Base-by-base conservation (phyloP, 1,140 invertebrate species). In the Lucilia cuprina region DNA sequence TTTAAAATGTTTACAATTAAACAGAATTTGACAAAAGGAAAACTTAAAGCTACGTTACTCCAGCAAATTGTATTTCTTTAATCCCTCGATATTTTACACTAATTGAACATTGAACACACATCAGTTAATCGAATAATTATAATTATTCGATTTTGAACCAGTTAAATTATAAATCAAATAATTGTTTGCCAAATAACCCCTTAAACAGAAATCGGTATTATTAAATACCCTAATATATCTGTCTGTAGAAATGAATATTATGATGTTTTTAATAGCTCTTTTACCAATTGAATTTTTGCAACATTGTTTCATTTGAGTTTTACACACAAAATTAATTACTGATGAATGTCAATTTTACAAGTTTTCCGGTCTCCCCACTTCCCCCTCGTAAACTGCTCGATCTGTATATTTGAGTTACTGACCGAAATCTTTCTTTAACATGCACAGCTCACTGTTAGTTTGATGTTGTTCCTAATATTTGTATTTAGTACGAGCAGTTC, bases 271-370 rank as follows among this genome's bases (percentile, higher is more conserved):
- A n/a, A 41, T 41, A n/a, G 34, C 34, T 34, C 77, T 50, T 21
- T 75, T 82, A n/a, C 65, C 78, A 84, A 84, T 84, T 84, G 84
- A 82, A 85, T 83, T 82, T 83, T 74, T 78, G 83, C 85, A 88
- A 89, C 88, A 87, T 86, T 89, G 88, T 89, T 89, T 88, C 87
- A 84, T 60, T 70, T 70, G 87, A 86, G 84, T 85, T 85, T 87
- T 87, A 87, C 87, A 89, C 87, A 87, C 87, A 89, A 88, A 88
- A 87, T 88, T 89, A 89, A 89, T 89, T 89, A 86, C 87, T 89
- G 88, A 89, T 89, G 88, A 87, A 89, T 89, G 88, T 87, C 86
- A 86, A 85, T 70, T 70, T 70, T 70, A 70, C 78, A 50, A 82
- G 35, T 82, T 19, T 19, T 13, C 49, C 30, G n/a, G 5, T 70